phyloP scores from a whole-genome alignment of 2,888 invertebrate species.

The Drosophila eohydei region DNA sequence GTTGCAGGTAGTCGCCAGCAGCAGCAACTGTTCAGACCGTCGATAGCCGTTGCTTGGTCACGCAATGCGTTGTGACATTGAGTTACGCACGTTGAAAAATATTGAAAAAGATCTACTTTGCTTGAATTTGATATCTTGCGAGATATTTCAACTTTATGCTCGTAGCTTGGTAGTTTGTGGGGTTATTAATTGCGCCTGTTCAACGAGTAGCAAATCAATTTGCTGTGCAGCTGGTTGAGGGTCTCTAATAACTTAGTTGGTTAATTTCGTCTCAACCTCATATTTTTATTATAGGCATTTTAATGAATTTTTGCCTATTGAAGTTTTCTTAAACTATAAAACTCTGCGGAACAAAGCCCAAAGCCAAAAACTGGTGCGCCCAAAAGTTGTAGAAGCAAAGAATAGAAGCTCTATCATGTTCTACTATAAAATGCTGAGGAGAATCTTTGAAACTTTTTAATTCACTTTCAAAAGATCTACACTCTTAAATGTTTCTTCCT shows the following conservation, averaged over 20 bases:
- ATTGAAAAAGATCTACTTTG: slow-evolving; percentile 6
- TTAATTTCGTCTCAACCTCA: too few relatives aligned
- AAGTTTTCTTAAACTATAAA: too few relatives aligned
- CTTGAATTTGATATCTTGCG: neutral
- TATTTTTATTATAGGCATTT: too few relatives aligned
- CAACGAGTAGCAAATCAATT: neutral
- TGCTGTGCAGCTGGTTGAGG: neutral
- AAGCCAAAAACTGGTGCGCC: too few relatives aligned
- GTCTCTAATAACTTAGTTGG: too few relatives aligned
- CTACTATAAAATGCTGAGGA: too few relatives aligned
- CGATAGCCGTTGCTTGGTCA: slow-evolving; percentile 45
- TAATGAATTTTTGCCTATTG: too few relatives aligned
- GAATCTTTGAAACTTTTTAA: too few relatives aligned
- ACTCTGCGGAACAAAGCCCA: too few relatives aligned
- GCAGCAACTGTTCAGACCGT: slow-evolving; percentile 8
- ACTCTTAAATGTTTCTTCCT: too few relatives aligned
- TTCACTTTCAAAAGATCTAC: too few relatives aligned
- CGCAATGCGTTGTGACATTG: slow-evolving; percentile 67
- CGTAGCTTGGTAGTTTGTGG: neutral
- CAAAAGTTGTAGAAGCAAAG: neutral
- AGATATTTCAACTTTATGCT: neutral
- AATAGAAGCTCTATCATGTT: too few relatives aligned
- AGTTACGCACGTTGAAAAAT: slow-evolving; percentile 64
- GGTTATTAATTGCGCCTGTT: neutral
- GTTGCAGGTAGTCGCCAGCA: slow-evolving; percentile 2